Percentiles rank a stretch among this genome's conserved stretches.
phyloP scores from a whole-genome alignment of 2,797 vertebrate species.

The Etheostoma nigrum region DNA sequence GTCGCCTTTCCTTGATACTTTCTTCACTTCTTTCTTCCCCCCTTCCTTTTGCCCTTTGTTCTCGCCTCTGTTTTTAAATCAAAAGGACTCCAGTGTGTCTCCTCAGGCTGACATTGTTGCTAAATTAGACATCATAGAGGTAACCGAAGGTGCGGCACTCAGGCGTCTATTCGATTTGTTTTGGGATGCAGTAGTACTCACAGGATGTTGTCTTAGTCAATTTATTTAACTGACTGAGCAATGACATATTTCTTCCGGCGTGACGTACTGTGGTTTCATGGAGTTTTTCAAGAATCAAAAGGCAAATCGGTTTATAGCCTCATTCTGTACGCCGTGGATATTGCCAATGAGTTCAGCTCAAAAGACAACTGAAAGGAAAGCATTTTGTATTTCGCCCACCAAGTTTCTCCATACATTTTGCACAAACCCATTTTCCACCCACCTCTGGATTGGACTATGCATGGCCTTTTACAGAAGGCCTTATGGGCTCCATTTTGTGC shows the following conservation, averaged over 20 bases:
- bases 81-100: conserved; percentile 30
- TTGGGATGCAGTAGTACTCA: conserved; percentile 41
- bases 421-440: background rate
- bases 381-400: background rate
- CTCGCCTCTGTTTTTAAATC: conserved; percentile 29
- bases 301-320: conserved; percentile 20
- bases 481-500: conserved; percentile 27
- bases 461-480: conserved; percentile 8
- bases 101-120: conserved; percentile 36
- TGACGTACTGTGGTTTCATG: conserved; percentile 1
- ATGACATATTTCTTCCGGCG: background rate
- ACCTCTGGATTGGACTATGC: conserved; percentile 1
- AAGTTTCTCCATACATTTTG: background rate
- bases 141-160: conserved; percentile 37
- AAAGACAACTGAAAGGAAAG: background rate
- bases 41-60: background rate
- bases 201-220: conserved; percentile 47
- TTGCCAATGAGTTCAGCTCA: conserved; percentile 2
- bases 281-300: conserved; percentile 29
- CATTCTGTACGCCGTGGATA: background rate
- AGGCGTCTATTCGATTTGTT: conserved; percentile 53
- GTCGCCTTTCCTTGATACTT: background rate
- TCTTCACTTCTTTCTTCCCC: conserved; percentile 11
- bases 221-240: conserved; percentile 52
- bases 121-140: conserved; percentile 64